A percentile compares a stretch with the other conserved stretches of the same genome.
Conservation (phyloP, 1,140 invertebrate genomes). For the Hestina assimilis region DNA sequence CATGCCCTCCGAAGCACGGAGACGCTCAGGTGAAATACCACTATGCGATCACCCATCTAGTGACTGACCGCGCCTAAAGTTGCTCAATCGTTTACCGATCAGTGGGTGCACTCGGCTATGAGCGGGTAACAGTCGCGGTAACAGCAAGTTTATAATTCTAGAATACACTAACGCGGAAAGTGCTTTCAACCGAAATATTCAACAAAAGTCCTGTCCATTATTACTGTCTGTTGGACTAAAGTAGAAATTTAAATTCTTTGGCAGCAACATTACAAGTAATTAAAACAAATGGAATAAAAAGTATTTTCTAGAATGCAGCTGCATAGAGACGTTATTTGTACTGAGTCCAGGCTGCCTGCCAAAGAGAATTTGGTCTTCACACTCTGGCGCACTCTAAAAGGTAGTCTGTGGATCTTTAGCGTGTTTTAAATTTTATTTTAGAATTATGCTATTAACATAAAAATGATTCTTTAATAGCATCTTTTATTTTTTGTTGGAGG, state of each 20-base stretch:
- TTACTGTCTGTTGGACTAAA: background rate
- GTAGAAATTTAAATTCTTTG: background rate
- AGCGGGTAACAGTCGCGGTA: too few species aligned
- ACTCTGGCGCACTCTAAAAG: slow-evolving; percentile 5
- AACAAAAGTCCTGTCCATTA: background rate
- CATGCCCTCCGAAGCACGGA: too few species aligned
- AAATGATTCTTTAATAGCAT: too few species aligned
- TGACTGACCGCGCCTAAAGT: too few species aligned
- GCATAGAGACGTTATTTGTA: slow-evolving; percentile 1
- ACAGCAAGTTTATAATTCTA: too few species aligned
- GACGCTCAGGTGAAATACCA: too few species aligned
- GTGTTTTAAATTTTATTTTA: background rate
- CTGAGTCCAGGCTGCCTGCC: slow-evolving; percentile 9
- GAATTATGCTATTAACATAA: too few species aligned
- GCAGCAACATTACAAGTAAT: slow-evolving; percentile 3
- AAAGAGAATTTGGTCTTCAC: slow-evolving; percentile 12
- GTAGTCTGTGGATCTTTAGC: background rate
- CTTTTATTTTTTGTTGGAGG: too few species aligned
- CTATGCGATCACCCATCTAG: too few species aligned
- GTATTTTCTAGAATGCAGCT: background rate
- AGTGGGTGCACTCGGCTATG: too few species aligned
- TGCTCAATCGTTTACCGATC: too few species aligned
- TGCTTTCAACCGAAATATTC: background rate
- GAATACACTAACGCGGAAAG: too few species aligned
- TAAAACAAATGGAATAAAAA: slow-evolving; percentile 12